These are phyloP conservation scores for Rallus limicola DNA, from an alignment of 2,113 vertebrate genomes.

Conservation along the genomic window DNA sequence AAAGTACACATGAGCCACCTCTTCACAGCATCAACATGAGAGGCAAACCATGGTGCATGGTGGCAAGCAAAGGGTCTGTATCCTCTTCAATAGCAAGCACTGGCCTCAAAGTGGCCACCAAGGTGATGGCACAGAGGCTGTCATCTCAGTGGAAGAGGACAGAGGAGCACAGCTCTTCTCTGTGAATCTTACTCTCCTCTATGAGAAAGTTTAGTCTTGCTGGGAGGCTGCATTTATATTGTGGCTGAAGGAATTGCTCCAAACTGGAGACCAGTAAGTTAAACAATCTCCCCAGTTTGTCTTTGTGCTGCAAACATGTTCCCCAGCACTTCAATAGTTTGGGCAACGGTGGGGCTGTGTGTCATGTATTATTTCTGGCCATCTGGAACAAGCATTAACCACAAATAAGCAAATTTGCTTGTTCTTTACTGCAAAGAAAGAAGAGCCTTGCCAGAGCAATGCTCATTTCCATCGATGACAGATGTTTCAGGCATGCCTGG, in stretches of 20 bases:
- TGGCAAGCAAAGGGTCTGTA: background rate
- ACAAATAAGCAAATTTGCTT: conserved; percentile 58
- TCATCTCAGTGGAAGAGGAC: background rate
- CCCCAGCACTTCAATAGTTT: background rate
- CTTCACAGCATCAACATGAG: background rate
- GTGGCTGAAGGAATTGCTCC: conserved; percentile 32
- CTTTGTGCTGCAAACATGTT: conserved; percentile 52
- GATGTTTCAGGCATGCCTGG: conserved; percentile 21
- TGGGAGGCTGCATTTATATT: conserved; percentile 58
- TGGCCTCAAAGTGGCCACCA: background rate
- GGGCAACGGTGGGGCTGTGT: conserved; percentile 5
- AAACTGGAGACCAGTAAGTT: conserved; percentile 60
- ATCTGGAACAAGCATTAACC: conserved; percentile 63
- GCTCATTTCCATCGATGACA: background rate
- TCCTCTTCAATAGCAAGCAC: background rate
- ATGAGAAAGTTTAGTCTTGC: conserved; percentile 47
- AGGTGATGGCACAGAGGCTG: background rate
- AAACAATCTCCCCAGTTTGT: conserved; percentile 58
- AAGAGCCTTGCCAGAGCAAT: background rate
- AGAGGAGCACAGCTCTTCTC: background rate
- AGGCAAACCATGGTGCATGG: background rate
- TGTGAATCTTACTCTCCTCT: background rate
- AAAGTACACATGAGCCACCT: background rate
- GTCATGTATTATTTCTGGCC: conserved; percentile 53
- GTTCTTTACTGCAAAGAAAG: conserved; percentile 41